Evolutionary conservation across 1,140 invertebrate genomes (phyloP), one percentile per base, ranked within the genome.

Genomic region (Yoshiicerus persimilis): DNA sequence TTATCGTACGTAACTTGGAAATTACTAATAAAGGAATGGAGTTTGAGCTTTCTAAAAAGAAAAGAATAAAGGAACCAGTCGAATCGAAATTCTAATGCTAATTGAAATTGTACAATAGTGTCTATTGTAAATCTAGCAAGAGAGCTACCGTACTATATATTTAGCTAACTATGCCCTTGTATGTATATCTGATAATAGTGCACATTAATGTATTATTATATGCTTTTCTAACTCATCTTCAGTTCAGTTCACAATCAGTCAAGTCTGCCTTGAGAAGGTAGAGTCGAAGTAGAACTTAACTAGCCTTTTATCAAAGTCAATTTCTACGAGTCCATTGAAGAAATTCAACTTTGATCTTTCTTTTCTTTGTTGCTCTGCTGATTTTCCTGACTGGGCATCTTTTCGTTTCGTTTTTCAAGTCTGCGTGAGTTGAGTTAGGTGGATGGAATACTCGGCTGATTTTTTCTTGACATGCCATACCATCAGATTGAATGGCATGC

Each of bases 281-380:
- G 23, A 70, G 64, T 27, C 23, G 8, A 25, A 70, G 47, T 27
- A n/a, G 75, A 80, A 36, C 34, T 36, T 38, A 80, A 34, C 75
- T 80, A 80, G 32, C 75, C 75, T 80, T 80, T 80, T 80, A 80
- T 80, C 32, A 80, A 80, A 34, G 30, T 38, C 20, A 36, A 80
- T 80, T 80, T 80, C 75, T 23, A n/a, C 23, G 20, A 80, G 75
- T 36, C n/a, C 75, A 80, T 80, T 80, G 75, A 36, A 80, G 30
- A 80, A 80, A 80, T 80, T 80, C 30, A 80, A 80, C 75, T 80
- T 80, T 80, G 75, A 80, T 80, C 75, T 80, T 80, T 80, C 75
- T 80, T 34, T 77, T 36, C 70, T 77, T 77, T 77, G 70, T 77
- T 77, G 70, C 32, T 77, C 70, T 77, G 70, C 27, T 70, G 64